phyloP scores from a whole-genome alignment of 53 echinoderm and acorn worm genomes.

The Temnopleurus reevesii region DNA sequence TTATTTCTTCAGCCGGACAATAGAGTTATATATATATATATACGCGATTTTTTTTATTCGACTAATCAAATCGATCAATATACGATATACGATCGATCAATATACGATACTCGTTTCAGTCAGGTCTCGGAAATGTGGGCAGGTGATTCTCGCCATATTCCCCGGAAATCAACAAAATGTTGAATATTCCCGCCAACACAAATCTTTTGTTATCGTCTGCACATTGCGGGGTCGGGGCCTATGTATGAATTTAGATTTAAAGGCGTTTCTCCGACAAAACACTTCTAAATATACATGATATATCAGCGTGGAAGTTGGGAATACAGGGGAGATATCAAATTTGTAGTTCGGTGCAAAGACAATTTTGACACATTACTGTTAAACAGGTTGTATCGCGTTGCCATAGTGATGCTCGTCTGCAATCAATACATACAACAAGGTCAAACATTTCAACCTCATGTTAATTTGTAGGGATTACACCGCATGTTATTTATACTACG shows the following conservation, averaged over 20 bases:
- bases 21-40: background rate
- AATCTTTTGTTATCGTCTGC: background rate
- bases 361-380: background rate
- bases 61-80: background rate
- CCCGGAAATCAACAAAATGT: background rate
- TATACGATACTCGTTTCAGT: constrained; percentile 10
- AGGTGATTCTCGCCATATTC: background rate
- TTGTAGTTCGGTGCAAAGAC: constrained; percentile 7
- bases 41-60: too few species aligned
- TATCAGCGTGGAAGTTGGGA: too few species aligned
- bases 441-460: too few species aligned
- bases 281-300: too few species aligned
- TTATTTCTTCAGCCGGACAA: background rate
- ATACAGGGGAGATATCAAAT: background rate
- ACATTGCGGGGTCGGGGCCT: background rate
- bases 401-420: background rate
- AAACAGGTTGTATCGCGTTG: background rate
- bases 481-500: too few species aligned
- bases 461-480: too few species aligned
- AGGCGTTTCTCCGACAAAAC: background rate
- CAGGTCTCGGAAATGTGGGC: constrained; percentile 2
- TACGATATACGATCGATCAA: background rate
- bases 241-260: background rate
- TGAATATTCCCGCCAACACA: constrained; percentile 1
- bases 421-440: too few species aligned